phyloP scores from a whole-genome alignment of 2,797 vertebrate species.

The Spinibarbus caldwelli region DNA sequence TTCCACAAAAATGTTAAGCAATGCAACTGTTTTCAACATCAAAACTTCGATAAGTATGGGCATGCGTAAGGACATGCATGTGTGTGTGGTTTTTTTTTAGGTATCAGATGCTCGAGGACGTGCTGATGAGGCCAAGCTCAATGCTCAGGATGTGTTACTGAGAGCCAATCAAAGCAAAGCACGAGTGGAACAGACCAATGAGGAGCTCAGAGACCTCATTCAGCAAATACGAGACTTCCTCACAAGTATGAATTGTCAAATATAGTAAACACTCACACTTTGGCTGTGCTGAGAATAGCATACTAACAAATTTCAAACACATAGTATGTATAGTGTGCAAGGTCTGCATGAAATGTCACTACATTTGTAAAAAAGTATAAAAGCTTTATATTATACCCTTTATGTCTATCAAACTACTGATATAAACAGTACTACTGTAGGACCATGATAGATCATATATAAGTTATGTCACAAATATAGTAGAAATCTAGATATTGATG shows the following conservation, averaged over 20 bases:
- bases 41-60: background rate
- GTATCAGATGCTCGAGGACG: slow-evolving; percentile 81
- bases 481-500: background rate
- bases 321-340: background rate
- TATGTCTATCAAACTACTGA: background rate
- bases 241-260: slow-evolving; percentile 79
- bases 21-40: background rate
- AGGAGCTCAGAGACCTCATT: slow-evolving; percentile 91
- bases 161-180: slow-evolving; percentile 91
- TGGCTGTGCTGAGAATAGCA: background rate
- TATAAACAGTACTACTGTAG: background rate
- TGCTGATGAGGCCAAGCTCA: slow-evolving; percentile 89
- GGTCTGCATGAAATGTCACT: background rate
- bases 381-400: background rate
- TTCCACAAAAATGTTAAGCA: background rate
- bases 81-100: background rate
- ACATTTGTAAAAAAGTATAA: background rate
- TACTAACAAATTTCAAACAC: background rate
- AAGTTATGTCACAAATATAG: background rate
- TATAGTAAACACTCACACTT: background rate
- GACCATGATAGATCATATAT: background rate
- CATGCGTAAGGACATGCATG: background rate
- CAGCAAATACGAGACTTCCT: slow-evolving; percentile 94
- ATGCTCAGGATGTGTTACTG: slow-evolving; percentile 84
- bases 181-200: slow-evolving; percentile 89